Base-by-base conservation (phyloP, 1,140 invertebrate species). In the Mactra quadrangularis region DNA sequence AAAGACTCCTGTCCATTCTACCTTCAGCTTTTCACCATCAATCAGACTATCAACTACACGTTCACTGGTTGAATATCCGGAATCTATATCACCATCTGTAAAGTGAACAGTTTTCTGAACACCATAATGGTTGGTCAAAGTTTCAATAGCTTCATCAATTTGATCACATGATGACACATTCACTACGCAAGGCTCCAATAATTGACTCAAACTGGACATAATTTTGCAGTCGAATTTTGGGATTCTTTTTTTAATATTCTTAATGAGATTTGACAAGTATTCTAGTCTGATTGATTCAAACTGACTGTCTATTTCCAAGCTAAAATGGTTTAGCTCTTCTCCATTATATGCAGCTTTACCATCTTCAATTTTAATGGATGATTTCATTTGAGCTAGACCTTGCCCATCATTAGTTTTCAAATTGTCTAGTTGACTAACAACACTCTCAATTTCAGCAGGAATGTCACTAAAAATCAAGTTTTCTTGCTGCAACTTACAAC, bases 361-460 rank as follows among this genome's bases (percentile, higher is more conserved):
- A 55, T 55, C 53, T 55, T 9, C 53, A 22, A n/a, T n/a, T n/a
- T n/a, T n/a, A n/a, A n/a, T n/a, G n/a, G 19, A 55, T 55, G 53
- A 4, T 19, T 55, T 55, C 27, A 55, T 55, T 55, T 7, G 6
- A 7, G 53, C n/a, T 55, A 55, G 19, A 7, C 4, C 4, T 19
- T 55, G 4, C 4, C 53, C 53, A 55, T 55, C 53, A 6, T 55
- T 4, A 19, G 53, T 7, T 55, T 55, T 19, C n/a, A 55, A 7
- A 19, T 55, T 4, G 6, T 55, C n/a, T 55, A 55, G 19, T 19
- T 55, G 53, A 4, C 53, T 19, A 55, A 55, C 6, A 27, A 19
- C 19, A 55, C 53, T 19, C 4, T 55, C 53, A 6, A 6, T 55
- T 4, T 55, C 6, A 55, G 53, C 6, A 4, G 4, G 53, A 55